Evolutionary conservation across 2,113 vertebrate species (phyloP).

Genomic region (Platichthys flesus): DNA sequence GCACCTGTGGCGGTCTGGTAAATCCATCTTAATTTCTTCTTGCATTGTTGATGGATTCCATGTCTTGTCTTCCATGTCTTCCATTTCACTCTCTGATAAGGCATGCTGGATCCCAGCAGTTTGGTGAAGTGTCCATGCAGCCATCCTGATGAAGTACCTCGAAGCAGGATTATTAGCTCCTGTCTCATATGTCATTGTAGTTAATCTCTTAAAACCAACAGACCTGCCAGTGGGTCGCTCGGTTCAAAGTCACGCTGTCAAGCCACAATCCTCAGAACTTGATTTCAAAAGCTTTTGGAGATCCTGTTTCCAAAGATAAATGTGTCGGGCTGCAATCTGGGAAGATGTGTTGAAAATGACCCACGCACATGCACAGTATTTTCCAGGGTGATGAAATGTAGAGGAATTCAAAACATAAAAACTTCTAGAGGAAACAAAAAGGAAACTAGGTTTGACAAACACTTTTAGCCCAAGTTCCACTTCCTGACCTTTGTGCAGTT

Average conservation of each 20-base stretch:
- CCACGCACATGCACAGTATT: not conserved
- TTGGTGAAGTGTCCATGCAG: too few species aligned
- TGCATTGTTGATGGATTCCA: slow-evolving; percentile 10
- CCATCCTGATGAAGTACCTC: too few species aligned
- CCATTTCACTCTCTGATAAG: not conserved
- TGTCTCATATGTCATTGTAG: not conserved
- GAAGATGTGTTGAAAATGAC: not conserved
- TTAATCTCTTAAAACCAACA: not conserved
- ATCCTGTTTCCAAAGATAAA: not conserved
- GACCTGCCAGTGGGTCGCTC: not conserved
- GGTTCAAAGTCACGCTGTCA: slow-evolving; percentile 11
- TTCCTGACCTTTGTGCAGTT: not conserved
- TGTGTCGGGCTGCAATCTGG: not conserved
- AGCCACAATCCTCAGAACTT: not conserved
- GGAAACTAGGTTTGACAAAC: not conserved
- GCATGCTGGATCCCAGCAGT: not conserved
- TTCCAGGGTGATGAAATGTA: not conserved
- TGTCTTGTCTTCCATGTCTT: not conserved
- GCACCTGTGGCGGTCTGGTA: slow-evolving; percentile 93
- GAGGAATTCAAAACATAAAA: not conserved
- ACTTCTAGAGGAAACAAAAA: not conserved
- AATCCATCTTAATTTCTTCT: slow-evolving; percentile 47
- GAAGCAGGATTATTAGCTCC: too few species aligned
- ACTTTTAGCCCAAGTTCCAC: too few species aligned
- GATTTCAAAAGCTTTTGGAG: not conserved